Conservation (phyloP, 1,140 invertebrate genomes). For the Atta colombica region DNA sequence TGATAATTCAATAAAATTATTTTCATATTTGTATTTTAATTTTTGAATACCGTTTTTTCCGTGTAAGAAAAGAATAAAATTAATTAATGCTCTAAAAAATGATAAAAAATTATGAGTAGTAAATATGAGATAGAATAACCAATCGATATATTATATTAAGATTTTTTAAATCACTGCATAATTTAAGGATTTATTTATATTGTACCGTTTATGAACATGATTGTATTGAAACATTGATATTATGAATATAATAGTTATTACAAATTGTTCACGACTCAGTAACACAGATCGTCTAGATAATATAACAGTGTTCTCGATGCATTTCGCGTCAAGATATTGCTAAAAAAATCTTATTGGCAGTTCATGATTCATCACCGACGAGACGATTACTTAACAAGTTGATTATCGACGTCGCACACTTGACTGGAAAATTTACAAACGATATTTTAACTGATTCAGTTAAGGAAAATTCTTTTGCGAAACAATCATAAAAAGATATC, state of each 20-base stretch:
- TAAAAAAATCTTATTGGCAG: background rate
- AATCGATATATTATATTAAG: background rate
- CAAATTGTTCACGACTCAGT: background rate
- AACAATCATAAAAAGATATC: background rate
- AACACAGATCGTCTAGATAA: background rate
- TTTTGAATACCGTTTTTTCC: no score
- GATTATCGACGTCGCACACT: constrained; percentile 18
- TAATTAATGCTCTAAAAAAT: background rate
- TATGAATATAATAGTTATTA: background rate
- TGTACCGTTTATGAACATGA: no score
- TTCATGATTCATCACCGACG: constrained; percentile 8
- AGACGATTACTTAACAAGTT: constrained; percentile 32
- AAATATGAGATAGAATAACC: background rate
- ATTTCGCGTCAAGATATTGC: constrained; percentile 10
- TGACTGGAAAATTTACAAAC: background rate
- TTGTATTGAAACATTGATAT: background rate
- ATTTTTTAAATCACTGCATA: no score
- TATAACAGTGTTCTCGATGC: constrained; percentile 5
- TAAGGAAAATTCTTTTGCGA: constrained; percentile 2
- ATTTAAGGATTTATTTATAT: no score
- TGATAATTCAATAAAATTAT: no score
- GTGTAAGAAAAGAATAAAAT: no score
- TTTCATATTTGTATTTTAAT: no score
- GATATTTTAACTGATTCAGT: background rate
- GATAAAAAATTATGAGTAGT: no score